Percentiles rank a stretch among this genome's conserved stretches.
Evolutionary conservation across 1,140 invertebrate genomes (phyloP).

Genomic region (Antheraea pernyi): DNA sequence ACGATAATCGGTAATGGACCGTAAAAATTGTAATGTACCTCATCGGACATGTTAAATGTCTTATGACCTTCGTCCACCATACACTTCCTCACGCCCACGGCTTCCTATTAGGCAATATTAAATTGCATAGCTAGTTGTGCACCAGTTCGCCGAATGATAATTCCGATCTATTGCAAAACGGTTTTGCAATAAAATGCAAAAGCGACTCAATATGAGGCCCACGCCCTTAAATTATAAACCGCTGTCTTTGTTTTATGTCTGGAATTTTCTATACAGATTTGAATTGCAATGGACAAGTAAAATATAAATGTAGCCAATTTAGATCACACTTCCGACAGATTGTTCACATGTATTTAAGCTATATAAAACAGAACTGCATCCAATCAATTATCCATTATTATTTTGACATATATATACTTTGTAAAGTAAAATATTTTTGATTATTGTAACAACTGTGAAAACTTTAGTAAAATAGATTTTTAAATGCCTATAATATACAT

Average conservation of each 20-base stretch:
- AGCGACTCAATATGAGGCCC: conserved; percentile 58
- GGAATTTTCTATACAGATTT: conserved; percentile 28
- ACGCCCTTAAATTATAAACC: conserved; percentile 66
- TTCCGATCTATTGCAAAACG: conserved; percentile 69
- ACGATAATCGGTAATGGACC: neutral
- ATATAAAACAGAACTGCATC: neutral
- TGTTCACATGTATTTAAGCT: no score
- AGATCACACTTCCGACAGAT: no score
- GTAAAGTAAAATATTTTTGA: no score
- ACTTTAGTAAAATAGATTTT: no score
- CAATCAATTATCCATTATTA: neutral
- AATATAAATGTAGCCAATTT: no score
- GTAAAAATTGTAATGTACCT: neutral
- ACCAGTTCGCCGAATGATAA: conserved; percentile 75
- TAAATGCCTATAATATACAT: neutral
- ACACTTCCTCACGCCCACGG: conserved; percentile 60
- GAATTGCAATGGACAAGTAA: no score
- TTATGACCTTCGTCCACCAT: conserved; percentile 55
- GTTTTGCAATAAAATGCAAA: conserved; percentile 67
- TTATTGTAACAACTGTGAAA: no score
- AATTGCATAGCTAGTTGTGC: conserved; percentile 61
- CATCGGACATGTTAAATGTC: neutral
- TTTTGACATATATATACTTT: no score
- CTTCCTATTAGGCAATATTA: conserved; percentile 59
- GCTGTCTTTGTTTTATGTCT: conserved; percentile 51